Evolutionary conservation across 2,888 invertebrate species (phyloP).

Genomic region (Chironomus tentans): DNA sequence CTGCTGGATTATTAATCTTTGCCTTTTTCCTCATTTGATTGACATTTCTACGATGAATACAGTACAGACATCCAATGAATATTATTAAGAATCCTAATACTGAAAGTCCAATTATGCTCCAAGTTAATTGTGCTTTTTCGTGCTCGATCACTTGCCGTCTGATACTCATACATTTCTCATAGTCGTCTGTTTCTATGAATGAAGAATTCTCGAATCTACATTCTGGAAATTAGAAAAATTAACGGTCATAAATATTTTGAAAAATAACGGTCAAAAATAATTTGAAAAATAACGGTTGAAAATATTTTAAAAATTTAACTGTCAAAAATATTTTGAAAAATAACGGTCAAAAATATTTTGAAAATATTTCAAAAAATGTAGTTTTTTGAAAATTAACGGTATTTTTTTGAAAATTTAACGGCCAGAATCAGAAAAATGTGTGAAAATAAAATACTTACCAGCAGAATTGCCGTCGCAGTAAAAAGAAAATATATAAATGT

Average conservation of each 20-base stretch:
- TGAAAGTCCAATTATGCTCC: constrained; percentile 44
- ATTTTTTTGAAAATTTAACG: too few species aligned
- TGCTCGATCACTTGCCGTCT: constrained; percentile 6
- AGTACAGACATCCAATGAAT: constrained; percentile 38
- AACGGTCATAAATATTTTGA: not conserved
- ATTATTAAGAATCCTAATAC: constrained; percentile 44
- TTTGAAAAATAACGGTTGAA: not conserved
- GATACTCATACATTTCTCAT: not conserved
- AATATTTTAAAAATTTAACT: not conserved
- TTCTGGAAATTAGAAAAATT: not conserved
- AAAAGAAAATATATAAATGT: constrained; percentile 5
- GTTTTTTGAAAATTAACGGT: too few species aligned
- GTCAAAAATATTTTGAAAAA: not conserved
- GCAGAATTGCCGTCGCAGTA: constrained; percentile 8
- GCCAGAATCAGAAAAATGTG: too few species aligned
- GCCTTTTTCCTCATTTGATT: not conserved
- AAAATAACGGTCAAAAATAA: not conserved
- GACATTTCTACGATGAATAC: constrained; percentile 17
- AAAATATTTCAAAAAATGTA: not conserved
- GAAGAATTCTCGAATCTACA: not conserved
- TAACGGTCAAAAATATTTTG: not conserved
- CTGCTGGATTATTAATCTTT: constrained; percentile 2
- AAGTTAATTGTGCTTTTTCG: constrained; percentile 37
- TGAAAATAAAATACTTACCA: not conserved
- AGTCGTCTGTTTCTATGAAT: constrained; percentile 5